A percentile compares a stretch with the other conserved stretches of the same genome.
phyloP scores from a whole-genome alignment of 2,888 invertebrate genomes.

The Matsumyia berberina region DNA sequence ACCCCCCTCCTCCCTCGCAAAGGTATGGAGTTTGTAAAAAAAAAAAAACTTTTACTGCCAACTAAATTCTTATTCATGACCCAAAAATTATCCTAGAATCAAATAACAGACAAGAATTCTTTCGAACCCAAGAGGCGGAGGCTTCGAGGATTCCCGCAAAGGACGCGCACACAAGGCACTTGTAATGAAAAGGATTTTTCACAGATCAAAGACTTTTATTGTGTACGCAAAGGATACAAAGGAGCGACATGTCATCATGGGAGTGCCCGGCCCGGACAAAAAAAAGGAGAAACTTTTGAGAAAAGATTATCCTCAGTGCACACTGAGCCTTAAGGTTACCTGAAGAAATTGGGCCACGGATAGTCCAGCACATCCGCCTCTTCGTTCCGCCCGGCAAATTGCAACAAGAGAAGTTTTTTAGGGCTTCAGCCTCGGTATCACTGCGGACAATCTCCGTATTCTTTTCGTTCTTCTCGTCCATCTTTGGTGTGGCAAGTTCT shows the following conservation, averaged over 20 bases:
- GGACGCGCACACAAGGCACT: conserved; percentile 3
- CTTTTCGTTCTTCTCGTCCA: neutral
- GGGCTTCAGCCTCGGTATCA: conserved; percentile 29
- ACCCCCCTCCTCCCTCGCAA: neutral
- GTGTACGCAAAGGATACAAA: conserved; percentile 4
- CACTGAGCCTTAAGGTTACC: conserved; percentile 16
- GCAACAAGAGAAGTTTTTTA: conserved; percentile 15
- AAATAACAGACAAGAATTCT: conserved; percentile 35
- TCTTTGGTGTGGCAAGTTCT: conserved; percentile 36
- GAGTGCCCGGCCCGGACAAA: neutral
- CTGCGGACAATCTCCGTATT: conserved; percentile 48
- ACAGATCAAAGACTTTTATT: conserved; percentile 58
- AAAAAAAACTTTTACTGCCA: conserved; percentile 23
- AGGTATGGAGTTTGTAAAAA: conserved; percentile 15
- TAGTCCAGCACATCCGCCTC: neutral
- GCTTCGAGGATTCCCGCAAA: too few species aligned
- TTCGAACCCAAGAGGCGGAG: neutral
- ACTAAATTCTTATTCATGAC: conserved; percentile 60
- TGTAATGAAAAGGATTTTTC: conserved; percentile 37
- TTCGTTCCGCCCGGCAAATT: neutral
- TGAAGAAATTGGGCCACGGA: neutral
- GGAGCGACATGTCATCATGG: conserved; percentile 8
- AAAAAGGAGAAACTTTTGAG: conserved; percentile 26
- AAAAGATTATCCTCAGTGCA: conserved; percentile 47
- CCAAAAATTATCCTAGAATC: conserved; percentile 65